phyloP scores from a whole-genome alignment of 2,888 invertebrate genomes.

The Andrena praecox region DNA sequence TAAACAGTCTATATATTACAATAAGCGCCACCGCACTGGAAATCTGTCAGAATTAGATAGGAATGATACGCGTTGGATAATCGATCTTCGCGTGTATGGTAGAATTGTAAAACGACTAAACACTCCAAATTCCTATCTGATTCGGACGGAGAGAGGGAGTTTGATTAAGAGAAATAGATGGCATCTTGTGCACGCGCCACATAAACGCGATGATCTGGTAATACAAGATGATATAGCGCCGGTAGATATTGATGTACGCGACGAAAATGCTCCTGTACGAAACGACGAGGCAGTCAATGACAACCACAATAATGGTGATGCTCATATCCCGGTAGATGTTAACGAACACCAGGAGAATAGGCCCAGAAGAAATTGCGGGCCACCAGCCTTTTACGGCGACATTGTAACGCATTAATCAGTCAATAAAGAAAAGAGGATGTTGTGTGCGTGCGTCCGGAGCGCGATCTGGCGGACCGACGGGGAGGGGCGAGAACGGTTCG shows the following conservation, averaged over 20 bases:
- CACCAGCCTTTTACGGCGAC: no score
- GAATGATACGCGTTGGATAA: neutral
- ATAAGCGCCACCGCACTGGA: constrained; percentile 2
- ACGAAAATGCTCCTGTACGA: neutral
- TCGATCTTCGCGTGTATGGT: neutral
- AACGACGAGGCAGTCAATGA: neutral
- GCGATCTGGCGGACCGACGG: no score
- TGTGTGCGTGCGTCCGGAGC: no score
- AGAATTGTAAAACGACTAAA: neutral
- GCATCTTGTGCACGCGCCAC: neutral
- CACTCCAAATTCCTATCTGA: neutral
- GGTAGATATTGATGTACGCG: neutral
- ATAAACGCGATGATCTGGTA: neutral
- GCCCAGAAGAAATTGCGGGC: neutral
- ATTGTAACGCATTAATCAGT: no score
- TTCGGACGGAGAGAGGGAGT: neutral
- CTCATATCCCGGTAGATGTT: neutral
- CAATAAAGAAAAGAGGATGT: no score
- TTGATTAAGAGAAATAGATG: neutral
- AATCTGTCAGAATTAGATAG: no score
- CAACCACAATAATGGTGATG: neutral
- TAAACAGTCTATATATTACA: neutral
- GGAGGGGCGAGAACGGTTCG: no score
- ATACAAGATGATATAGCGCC: neutral
- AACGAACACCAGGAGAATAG: neutral